Evolutionary conservation across 2,888 invertebrate genomes (phyloP).

Genomic region (Sisyra terminalis): DNA sequence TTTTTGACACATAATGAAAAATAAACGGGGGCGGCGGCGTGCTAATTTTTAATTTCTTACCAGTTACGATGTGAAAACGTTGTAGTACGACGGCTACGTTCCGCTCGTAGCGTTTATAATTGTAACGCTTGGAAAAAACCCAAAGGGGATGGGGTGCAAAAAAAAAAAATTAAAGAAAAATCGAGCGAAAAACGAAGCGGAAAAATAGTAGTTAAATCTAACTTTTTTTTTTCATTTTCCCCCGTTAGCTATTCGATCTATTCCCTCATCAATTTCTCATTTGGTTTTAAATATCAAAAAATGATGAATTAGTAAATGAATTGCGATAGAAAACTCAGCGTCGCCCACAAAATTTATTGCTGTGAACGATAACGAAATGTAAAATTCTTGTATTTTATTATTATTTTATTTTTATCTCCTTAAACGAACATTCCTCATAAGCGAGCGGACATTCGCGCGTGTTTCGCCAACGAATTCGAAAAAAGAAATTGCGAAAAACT

Average conservation of each 20-base stretch:
- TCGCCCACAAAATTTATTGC: slow-evolving; percentile 9
- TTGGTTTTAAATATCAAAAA: background rate
- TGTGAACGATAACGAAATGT: slow-evolving; percentile 9
- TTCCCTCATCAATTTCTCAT: background rate
- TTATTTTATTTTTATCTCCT: slow-evolving; percentile 9
- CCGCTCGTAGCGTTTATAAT: background rate
- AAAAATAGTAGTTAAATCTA: too few relatives aligned
- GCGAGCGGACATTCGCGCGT: background rate
- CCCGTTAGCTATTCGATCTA: too few relatives aligned
- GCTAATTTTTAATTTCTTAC: slow-evolving; percentile 9
- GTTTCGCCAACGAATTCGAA: background rate
- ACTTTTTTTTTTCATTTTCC: too few relatives aligned
- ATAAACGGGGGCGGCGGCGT: slow-evolving; percentile 8
- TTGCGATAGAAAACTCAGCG: background rate
- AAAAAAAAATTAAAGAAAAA: too few relatives aligned
- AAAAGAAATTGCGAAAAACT: too few relatives aligned
- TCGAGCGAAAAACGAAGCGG: too few relatives aligned
- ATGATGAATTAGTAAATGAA: background rate
- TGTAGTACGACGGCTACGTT: background rate
- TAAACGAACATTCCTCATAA: slow-evolving; percentile 1
- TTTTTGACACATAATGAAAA: slow-evolving; percentile 7
- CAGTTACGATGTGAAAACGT: background rate
- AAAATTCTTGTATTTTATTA: slow-evolving; percentile 10
- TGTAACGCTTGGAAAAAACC: background rate
- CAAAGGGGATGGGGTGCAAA: background rate